Percentiles rank a stretch among this genome's conserved stretches.
Evolutionary conservation across 2,888 invertebrate species (phyloP).

Genomic region (Crioceris asparagi): DNA sequence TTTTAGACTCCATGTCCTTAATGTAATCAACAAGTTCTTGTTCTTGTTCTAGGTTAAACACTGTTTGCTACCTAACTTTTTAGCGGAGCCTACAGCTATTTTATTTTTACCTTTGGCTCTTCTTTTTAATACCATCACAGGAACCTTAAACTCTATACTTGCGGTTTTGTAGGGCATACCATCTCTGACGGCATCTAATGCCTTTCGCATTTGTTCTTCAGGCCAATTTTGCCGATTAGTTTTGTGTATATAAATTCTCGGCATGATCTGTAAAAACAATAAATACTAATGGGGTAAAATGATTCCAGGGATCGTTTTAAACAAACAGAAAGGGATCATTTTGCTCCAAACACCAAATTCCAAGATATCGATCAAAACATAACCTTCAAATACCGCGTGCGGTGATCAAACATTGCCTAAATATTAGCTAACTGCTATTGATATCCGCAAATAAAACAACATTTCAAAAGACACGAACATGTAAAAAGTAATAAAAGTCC

Average conservation of each 20-base stretch:
- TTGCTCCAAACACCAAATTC: constrained; percentile 1
- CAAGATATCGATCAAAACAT: constrained; percentile 1
- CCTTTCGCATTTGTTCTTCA: constrained; percentile 5
- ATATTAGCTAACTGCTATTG: too few relatives aligned
- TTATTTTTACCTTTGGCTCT: not conserved
- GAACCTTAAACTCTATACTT: not conserved
- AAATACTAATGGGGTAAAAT: constrained; percentile 1
- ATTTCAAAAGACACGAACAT: not conserved
- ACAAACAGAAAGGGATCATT: constrained; percentile 1
- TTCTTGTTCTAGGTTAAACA: not conserved
- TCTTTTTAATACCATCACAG: not conserved
- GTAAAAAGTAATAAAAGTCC: not conserved
- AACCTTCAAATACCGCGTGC: constrained; percentile 2
- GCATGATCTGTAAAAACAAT: constrained; percentile 1
- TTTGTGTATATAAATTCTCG: constrained; percentile 3
- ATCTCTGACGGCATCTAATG: constrained; percentile 5
- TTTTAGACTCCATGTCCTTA: not conserved
- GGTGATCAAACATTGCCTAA: not conserved
- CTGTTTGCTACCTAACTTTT: not conserved
- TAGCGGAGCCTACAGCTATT: not conserved
- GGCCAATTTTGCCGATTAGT: constrained; percentile 4
- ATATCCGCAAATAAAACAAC: not conserved
- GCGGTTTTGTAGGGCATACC: constrained; percentile 4
- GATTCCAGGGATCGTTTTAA: constrained; percentile 3
- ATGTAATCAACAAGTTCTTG: not conserved